Conservation (phyloP, 53 echinoderm and acorn worm species). For the Antedon mediterranea region DNA sequence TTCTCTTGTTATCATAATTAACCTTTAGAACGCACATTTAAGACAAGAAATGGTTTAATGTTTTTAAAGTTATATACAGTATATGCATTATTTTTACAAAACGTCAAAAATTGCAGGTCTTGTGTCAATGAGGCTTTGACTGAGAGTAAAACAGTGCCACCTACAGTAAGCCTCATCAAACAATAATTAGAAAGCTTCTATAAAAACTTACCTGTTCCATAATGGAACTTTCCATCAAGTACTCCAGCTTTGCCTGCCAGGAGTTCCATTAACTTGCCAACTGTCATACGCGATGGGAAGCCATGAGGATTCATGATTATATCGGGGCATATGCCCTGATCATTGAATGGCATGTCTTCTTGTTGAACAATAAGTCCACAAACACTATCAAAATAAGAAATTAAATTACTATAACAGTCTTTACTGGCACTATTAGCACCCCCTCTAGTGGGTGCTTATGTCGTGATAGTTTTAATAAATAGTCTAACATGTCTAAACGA, state of each 20-base stretch:
- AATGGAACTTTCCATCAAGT: slow-evolving; percentile 88
- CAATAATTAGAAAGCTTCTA: neutral
- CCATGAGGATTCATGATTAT: slow-evolving; percentile 97
- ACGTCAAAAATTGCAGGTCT: no score
- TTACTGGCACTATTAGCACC: no score
- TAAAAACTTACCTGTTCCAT: slow-evolving; percentile 68
- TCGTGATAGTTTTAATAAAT: no score
- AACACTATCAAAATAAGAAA: no score
- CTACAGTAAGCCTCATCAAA: neutral
- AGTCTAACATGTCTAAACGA: no score
- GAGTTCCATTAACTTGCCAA: slow-evolving; percentile 88
- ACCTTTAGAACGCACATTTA: neutral
- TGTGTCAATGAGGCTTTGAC: no score
- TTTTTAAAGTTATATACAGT: no score
- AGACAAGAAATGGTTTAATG: no score
- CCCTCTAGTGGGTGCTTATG: no score
- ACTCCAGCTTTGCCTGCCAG: slow-evolving; percentile 94
- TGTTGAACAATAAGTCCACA: slow-evolving; percentile 93
- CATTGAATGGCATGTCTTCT: slow-evolving; percentile 97
- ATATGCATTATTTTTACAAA: no score
- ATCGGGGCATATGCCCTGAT: slow-evolving; percentile 89
- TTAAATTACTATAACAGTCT: no score
- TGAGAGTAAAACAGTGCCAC: neutral
- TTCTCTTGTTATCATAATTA: no score
- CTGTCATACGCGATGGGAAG: slow-evolving; percentile 98